Evolutionary conservation across 1,140 invertebrate species (phyloP).

Genomic region (Drosophila azteca): DNA sequence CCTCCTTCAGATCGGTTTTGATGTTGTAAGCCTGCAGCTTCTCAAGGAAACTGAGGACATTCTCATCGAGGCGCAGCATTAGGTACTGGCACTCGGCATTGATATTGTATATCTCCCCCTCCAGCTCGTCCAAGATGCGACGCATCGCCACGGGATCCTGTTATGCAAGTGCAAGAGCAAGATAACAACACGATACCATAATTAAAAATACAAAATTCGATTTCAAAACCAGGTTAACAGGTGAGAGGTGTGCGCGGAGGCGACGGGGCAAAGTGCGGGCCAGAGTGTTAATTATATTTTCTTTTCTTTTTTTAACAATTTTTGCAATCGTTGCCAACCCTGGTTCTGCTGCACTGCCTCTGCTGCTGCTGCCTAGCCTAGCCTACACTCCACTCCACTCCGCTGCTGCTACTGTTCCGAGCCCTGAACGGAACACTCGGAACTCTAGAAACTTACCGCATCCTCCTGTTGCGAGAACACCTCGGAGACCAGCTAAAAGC

Average conservation of each 20-base stretch:
- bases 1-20: slow-evolving; percentile 38
- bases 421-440: no score
- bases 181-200: background rate
- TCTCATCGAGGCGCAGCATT: slow-evolving; percentile 60
- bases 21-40: slow-evolving; percentile 61
- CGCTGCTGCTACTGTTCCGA: no score
- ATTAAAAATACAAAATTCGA: no score
- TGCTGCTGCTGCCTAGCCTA: background rate
- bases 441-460: slow-evolving; percentile 59
- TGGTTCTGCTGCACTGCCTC: background rate
- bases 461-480: slow-evolving; percentile 73
- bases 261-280: background rate
- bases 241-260: background rate
- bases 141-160: slow-evolving; percentile 77
- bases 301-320: no score
- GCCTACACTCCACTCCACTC: no score
- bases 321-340: background rate
- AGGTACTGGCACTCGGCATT: slow-evolving; percentile 77
- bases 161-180: background rate
- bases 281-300: no score
- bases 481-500: slow-evolving; percentile 72
- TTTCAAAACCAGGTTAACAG: slow-evolving; percentile 4
- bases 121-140: slow-evolving; percentile 76
- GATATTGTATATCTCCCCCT: slow-evolving; percentile 76
- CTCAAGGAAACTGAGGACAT: background rate